phyloP scores from a whole-genome alignment of 1,140 invertebrate genomes.

The Drosophila teissieri region DNA sequence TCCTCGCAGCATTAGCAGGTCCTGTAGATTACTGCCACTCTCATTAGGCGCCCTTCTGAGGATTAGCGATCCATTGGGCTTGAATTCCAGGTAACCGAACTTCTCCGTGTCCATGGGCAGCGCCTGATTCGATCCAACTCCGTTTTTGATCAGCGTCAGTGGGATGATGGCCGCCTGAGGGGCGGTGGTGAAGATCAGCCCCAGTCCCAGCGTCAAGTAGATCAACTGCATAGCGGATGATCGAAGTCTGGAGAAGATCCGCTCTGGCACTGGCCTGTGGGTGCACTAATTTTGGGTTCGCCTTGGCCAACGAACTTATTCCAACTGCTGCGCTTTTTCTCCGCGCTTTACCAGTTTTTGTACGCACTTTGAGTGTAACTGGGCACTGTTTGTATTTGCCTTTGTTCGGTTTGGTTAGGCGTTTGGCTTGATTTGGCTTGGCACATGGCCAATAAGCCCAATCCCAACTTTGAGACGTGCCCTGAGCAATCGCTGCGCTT shows the following conservation, averaged over 20 bases:
- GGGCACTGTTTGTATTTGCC: constrained; percentile 61
- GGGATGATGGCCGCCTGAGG: constrained; percentile 52
- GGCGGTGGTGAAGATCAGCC: constrained; percentile 16
- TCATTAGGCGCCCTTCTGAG: constrained; percentile 34
- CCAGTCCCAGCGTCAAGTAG: constrained; percentile 15
- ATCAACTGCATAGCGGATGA: constrained; percentile 44
- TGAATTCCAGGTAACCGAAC: constrained; percentile 66
- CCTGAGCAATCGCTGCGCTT: constrained; percentile 48
- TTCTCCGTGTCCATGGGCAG: constrained; percentile 40
- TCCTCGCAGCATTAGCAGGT: constrained; percentile 54
- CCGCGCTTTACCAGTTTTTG: constrained; percentile 25
- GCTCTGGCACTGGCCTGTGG: constrained; percentile 50
- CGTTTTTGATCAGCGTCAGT: constrained; percentile 20
- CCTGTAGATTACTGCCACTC: constrained; percentile 49
- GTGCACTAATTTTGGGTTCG: constrained; percentile 65
- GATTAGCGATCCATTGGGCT: constrained; percentile 71
- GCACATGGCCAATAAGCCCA: constrained; percentile 61
- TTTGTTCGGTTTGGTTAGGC: constrained; percentile 52
- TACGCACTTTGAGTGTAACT: constrained; percentile 53
- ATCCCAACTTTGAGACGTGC: constrained; percentile 38
- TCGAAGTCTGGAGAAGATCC: constrained; percentile 16
- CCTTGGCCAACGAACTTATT: constrained; percentile 68
- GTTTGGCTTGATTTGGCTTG: constrained; percentile 38
- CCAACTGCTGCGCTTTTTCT: constrained; percentile 61
- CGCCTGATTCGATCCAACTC: background rate